Evolutionary conservation across 1,140 invertebrate species (phyloP), one percentile per base, ranked within the genome.

Genomic region (Drosophila repletoides): DNA sequence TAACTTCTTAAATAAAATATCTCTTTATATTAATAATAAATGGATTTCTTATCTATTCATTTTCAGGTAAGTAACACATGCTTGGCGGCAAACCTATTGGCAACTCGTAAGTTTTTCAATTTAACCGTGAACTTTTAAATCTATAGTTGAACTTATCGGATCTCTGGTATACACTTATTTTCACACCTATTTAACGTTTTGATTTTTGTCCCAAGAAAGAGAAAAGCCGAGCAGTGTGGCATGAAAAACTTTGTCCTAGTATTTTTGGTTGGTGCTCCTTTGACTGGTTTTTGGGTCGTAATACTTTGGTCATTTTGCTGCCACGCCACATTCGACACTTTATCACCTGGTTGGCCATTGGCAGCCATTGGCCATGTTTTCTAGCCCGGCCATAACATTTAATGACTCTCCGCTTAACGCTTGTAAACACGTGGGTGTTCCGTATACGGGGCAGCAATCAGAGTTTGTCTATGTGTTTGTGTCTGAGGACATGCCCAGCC

Each of bases 361-460:
- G 59, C 67, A 51, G 68, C 55, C 60, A 80, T 66, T 80, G 76
- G 58, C 72, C 61, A 59, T 73, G 64, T 65, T 80, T 40, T 60
- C 34, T 36, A 38, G 59, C 64, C 58, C 33, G 65, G 53, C 74
- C 80, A 84, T 86, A 84, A 86, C 79, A 79, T 80, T 84, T 84
- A 84, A 84, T 86, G 80, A 71, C 14, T 38, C 66, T 58, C 67
- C 79, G 79, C 80, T 84, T 86, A 86, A 86, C 80, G 79, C 79
- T 84, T 84, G 79, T 84, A 86, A 84, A 84, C 79, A 84, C 80
- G 75, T 79, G 52, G 61, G 71, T 65, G 67, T 48, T 53, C 22
- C 29, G 6, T 12, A 3, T 22, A 33, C 40, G 3, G 48, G 21
- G 12, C 10, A 29, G 49, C 53, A 83, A 81, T 81, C 72, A 45